Percentiles rank a stretch among this genome's conserved stretches.
Evolutionary conservation across 92 coral and sea anemone species (phyloP).

Genomic region (Montipora capitata): DNA sequence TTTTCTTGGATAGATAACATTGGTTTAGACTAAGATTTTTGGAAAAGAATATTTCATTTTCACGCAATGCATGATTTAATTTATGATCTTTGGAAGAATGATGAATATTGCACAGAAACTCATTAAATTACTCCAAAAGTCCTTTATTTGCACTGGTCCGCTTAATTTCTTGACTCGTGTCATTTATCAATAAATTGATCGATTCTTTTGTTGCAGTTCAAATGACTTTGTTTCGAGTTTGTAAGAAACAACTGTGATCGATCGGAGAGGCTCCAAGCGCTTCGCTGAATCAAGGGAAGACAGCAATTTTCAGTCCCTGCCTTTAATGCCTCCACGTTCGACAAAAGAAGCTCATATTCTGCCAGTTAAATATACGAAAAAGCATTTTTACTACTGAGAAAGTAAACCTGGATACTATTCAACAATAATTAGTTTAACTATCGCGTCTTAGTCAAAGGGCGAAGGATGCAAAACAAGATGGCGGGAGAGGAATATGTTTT

Average conservation of each 20-base stretch:
- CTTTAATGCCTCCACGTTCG: not conserved
- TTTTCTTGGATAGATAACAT: not conserved
- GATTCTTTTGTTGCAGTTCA: slow-evolving; percentile 13
- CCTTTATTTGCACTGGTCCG: slow-evolving; percentile 43
- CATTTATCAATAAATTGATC: slow-evolving; percentile 35
- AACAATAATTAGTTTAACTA: slow-evolving; percentile 14
- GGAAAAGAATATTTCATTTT: not conserved
- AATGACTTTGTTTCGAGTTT: slow-evolving; percentile 38
- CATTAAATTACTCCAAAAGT: slow-evolving; percentile 28
- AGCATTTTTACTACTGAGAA: slow-evolving; percentile 19
- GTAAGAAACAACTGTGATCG: slow-evolving; percentile 15
- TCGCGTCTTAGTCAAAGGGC: not conserved
- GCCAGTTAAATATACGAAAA: not conserved
- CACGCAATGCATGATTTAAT: not conserved
- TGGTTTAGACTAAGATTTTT: not conserved
- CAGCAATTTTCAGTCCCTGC: no score
- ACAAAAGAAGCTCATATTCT: slow-evolving; percentile 8
- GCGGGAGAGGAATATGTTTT: not conserved
- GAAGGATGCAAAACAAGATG: slow-evolving; percentile 6
- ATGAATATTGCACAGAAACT: slow-evolving; percentile 6
- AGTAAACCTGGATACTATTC: slow-evolving; percentile 7
- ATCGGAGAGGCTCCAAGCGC: not conserved
- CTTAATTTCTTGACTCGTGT: slow-evolving; percentile 45
- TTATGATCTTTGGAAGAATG: not conserved
- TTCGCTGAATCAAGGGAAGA: no score